These are phyloP conservation scores for Pampusana beccarii DNA, from an alignment of 2,113 vertebrate genomes.

Conservation along the genomic window DNA sequence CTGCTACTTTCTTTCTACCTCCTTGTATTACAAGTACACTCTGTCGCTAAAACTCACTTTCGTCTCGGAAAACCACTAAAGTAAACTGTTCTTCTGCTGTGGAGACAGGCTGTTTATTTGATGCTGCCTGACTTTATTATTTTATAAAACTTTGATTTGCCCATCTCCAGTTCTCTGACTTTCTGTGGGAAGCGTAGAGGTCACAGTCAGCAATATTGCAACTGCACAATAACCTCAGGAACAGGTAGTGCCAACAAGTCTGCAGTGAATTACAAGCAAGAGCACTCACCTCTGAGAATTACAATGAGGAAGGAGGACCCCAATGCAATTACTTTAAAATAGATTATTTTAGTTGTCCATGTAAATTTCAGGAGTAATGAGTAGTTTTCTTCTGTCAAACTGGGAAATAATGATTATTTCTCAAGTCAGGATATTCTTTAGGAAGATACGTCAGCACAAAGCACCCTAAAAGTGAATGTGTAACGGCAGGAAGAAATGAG, in stretches of 20 bases:
- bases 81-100: not conserved
- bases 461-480: not conserved
- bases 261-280: not conserved
- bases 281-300: not conserved
- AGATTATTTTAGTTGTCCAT: not conserved
- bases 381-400: not conserved
- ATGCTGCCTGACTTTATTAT: conserved; percentile 4
- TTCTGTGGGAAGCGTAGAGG: not conserved
- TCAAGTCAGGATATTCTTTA: not conserved
- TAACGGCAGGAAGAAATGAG: not conserved
- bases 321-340: not conserved
- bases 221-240: not conserved
- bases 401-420: not conserved
- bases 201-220: not conserved
- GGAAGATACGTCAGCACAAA: not conserved
- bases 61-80: not conserved
- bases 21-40: not conserved
- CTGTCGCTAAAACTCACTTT: not conserved
- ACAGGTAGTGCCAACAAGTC: not conserved
- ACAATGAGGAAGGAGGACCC: not conserved
- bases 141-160: conserved; percentile 34
- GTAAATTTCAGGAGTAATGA: not conserved
- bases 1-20: not conserved
- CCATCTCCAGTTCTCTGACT: not conserved
- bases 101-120: not conserved